Evolutionary conservation across 2,888 invertebrate genomes (phyloP), one percentile per base, ranked within the genome.

Genomic region (Pasiphila rectangulata): DNA sequence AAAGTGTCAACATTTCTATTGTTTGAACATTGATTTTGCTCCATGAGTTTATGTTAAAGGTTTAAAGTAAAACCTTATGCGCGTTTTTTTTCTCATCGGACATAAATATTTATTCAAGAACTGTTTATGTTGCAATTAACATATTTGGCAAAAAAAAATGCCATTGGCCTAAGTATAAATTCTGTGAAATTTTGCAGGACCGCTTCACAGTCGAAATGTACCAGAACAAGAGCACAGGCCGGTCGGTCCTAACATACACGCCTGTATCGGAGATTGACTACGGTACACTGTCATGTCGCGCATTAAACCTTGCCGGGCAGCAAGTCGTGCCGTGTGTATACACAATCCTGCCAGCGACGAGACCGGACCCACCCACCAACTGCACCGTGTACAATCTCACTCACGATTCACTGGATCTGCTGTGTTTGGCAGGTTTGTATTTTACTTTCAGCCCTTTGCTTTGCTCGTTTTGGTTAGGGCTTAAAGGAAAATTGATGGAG

Each of bases 301-400:
- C 94, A 0, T 91, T 90, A 45, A 95, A 95, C 75, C 75, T 90
- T 3, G 93, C 94, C 0, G 95, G 95, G 1, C 91, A 91, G 51
- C 95, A 95, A 75, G 79, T 85, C 37, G 90, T 91, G 50, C 94
- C 95, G 5, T 95, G 95, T 79, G 89, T 94, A 32, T 94, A 93
- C 80, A 93, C 93, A 47, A 89, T 95, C 51, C 91, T 94, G 60
- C 93, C 94, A 0, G 94, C 94, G 64, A 95, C 94, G 2, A 92
- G 93, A 61, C 95, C 95, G 0, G 94, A 95, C 64, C 91, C 94
- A 1, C 94, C 95, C 0, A 91, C 92, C 59, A 95, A 95, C 75
- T 95, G 95, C 76, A 92, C 94, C 1, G 90, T 95, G 36, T 91
- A 92, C 60, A 95, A 95, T 75, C 92, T 94, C 61, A 95, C 95